Evolutionary conservation across 2,797 vertebrate species (phyloP).

Genomic region (Gallinago nigripennis): DNA sequence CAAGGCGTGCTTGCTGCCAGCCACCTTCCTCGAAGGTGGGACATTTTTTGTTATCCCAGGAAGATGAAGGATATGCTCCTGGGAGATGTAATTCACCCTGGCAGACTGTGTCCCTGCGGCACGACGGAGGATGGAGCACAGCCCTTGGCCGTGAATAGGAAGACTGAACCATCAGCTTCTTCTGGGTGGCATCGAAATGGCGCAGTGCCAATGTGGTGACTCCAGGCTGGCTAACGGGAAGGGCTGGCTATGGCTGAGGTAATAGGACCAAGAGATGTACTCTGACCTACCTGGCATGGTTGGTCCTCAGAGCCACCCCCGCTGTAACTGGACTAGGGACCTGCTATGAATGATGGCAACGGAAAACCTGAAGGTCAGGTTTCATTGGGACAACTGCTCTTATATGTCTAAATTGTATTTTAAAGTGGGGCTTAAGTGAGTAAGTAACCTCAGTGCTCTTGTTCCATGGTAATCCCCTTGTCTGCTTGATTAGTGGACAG

Average conservation of each 20-base stretch:
- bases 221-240: rapidly evolving
- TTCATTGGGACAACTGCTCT: background rate
- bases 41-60: background rate
- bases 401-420: background rate
- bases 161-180: background rate
- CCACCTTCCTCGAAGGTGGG: background rate
- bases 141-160: background rate
- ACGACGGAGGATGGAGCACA: background rate
- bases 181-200: rapidly evolving
- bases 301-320: background rate
- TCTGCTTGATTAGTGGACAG: background rate
- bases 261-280: background rate
- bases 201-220: rapidly evolving
- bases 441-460: background rate
- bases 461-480: background rate
- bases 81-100: background rate
- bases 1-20: background rate
- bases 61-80: background rate
- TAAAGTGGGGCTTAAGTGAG: background rate
- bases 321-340: background rate
- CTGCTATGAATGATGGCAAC: background rate
- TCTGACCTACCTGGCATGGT: background rate
- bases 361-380: background rate
- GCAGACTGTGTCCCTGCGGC: background rate
- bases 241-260: background rate